Conservation (phyloP, 2,797 vertebrate species). For the Phrynocephalus vlangalii region DNA sequence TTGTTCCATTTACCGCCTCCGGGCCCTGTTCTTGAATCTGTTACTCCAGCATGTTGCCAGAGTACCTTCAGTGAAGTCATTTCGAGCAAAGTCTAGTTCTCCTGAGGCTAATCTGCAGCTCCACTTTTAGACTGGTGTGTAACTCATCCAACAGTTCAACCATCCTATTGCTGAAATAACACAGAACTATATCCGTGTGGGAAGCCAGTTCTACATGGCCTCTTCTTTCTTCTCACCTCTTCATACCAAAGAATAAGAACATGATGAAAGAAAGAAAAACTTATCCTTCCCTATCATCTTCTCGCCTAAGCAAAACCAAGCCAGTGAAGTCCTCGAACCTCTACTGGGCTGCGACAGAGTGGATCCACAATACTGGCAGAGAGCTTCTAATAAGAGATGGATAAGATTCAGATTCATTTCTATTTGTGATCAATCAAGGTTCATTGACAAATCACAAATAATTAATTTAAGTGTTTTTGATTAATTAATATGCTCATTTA, state of each 20-base stretch:
- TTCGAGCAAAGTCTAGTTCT: slow-evolving; percentile 15
- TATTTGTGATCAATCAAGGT: too few species aligned
- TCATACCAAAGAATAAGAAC: not conserved
- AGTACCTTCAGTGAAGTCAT: slow-evolving; percentile 18
- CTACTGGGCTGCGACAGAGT: not conserved
- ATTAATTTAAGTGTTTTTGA: too few species aligned
- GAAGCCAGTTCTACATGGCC: not conserved
- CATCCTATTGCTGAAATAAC: not conserved
- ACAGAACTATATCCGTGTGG: not conserved
- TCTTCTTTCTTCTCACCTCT: not conserved
- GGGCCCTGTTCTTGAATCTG: slow-evolving; percentile 5
- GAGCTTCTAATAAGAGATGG: not conserved
- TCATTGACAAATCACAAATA: too few species aligned
- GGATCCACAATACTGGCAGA: not conserved
- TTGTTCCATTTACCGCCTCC: not conserved
- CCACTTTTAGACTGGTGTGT: slow-evolving; percentile 1
- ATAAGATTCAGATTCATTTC: too few species aligned
- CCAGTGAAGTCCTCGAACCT: not conserved
- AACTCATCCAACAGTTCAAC: slow-evolving; percentile 13
- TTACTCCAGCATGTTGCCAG: slow-evolving; percentile 15
- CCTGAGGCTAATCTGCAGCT: slow-evolving; percentile 4
- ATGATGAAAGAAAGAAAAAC: too few species aligned
- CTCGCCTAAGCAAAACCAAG: not conserved
- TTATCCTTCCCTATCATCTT: not conserved
- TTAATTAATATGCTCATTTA: too few species aligned